Evolutionary conservation across 2,888 invertebrate genomes (phyloP).

Genomic region (Anthophora plumipes): DNA sequence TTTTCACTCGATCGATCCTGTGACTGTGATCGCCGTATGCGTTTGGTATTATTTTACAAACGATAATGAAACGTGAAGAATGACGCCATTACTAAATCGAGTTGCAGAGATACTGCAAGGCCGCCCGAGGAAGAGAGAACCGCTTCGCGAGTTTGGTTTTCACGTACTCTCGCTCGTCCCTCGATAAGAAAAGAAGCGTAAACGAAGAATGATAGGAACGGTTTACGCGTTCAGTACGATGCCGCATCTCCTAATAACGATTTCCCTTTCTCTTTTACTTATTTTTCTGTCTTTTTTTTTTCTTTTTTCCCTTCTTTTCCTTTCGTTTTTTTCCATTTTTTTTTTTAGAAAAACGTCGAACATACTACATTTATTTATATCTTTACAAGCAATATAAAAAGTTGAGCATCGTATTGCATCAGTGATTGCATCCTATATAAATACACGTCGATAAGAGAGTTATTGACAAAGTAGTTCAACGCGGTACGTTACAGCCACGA

Average conservation of each 20-base stretch:
- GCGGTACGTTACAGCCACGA: conserved; percentile 61
- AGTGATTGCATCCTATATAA: conserved; percentile 70
- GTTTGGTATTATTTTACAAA: conserved; percentile 65
- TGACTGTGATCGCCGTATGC: conserved; percentile 54
- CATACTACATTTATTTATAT: conserved; percentile 64
- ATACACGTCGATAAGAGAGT: conserved; percentile 74
- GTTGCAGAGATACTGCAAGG: conserved; percentile 66
- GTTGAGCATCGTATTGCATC: conserved; percentile 81
- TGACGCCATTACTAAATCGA: conserved; percentile 62
- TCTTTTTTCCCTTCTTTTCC: conserved; percentile 33
- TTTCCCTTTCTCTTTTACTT: conserved; percentile 27
- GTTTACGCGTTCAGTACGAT: conserved; percentile 72
- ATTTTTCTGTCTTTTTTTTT: conserved; percentile 22
- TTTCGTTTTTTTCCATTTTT: conserved; percentile 31
- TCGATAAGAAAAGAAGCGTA: conserved; percentile 68
- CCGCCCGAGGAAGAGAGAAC: conserved; percentile 58
- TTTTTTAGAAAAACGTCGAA: conserved; percentile 63
- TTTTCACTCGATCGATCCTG: conserved; percentile 49
- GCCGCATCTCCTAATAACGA: conserved; percentile 59
- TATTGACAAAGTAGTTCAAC: conserved; percentile 68
- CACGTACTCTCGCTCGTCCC: conserved; percentile 35
- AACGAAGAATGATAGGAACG: conserved; percentile 74
- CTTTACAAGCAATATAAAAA: conserved; percentile 82
- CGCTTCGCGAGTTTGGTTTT: conserved; percentile 39
- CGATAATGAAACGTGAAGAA: conserved; percentile 68